These are phyloP conservation scores for Phataginus tricuspis DNA, from an alignment of 2,797 vertebrate species.

Conservation along the genomic window DNA sequence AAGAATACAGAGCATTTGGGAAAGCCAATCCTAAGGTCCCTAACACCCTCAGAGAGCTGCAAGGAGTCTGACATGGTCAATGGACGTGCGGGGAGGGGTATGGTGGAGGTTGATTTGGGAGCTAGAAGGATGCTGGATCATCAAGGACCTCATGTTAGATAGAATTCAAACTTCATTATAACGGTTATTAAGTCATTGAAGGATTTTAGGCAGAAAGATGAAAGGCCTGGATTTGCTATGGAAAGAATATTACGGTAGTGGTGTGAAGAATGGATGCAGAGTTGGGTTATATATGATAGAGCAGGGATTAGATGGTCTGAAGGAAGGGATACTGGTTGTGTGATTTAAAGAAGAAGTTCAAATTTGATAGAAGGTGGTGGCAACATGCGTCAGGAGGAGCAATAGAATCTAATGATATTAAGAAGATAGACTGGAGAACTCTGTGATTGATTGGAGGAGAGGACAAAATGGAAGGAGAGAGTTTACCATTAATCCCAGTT, in stretches of 20 bases:
- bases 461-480: background rate
- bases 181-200: background rate
- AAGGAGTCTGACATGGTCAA: background rate
- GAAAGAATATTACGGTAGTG: background rate
- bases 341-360: background rate
- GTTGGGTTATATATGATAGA: background rate
- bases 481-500: background rate
- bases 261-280: background rate
- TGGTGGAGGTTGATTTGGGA: background rate
- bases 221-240: conserved; percentile 34
- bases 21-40: background rate
- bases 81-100: background rate
- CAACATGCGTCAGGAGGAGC: background rate
- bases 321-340: background rate
- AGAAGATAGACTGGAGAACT: background rate
- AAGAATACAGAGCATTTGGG: background rate
- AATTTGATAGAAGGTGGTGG: background rate
- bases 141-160: background rate
- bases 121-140: background rate
- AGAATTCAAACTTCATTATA: background rate
- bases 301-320: background rate
- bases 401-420: background rate
- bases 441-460: background rate
- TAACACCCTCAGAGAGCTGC: background rate
- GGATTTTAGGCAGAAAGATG: background rate